These are phyloP conservation scores for Pongo pygmaeus DNA, from an alignment of 2,113 vertebrate genomes.

Conservation along the genomic window DNA sequence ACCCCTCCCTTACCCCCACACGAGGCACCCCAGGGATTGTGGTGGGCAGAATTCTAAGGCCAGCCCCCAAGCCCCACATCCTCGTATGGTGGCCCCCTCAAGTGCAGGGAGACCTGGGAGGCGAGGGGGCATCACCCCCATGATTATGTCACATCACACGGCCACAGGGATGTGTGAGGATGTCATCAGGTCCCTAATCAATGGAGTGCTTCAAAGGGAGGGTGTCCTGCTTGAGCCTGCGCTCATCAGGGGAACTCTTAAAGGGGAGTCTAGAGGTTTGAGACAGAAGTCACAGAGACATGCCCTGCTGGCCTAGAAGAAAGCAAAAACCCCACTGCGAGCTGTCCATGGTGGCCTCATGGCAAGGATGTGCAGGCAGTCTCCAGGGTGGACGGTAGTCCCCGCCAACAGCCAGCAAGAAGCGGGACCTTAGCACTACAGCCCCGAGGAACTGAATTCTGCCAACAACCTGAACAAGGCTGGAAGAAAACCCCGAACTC, in stretches of 20 bases:
- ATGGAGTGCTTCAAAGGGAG: neutral
- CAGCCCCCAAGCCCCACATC: neutral
- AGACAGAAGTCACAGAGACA: neutral
- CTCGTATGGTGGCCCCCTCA: neutral
- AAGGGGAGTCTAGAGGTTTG: neutral
- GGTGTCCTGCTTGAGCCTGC: neutral
- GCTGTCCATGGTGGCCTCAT: accelerated
- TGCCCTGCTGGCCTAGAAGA: neutral
- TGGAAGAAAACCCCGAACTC: neutral
- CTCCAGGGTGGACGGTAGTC: neutral
- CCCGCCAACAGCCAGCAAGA: neutral
- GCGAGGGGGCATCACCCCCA: accelerated
- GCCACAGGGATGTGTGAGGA: neutral
- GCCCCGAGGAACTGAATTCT: neutral
- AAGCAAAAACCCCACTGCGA: neutral
- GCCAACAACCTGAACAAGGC: neutral
- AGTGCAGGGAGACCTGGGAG: neutral
- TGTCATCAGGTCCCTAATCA: neutral
- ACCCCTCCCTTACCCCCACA: neutral
- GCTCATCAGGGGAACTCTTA: neutral
- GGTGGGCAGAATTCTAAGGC: neutral
- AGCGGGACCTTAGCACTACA: neutral
- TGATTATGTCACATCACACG: neutral
- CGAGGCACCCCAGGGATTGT: too few relatives aligned
- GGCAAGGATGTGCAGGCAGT: neutral